Base-by-base conservation (phyloP, 2,888 invertebrate genomes). In the Ashinkailepas kermadecensis region DNA sequence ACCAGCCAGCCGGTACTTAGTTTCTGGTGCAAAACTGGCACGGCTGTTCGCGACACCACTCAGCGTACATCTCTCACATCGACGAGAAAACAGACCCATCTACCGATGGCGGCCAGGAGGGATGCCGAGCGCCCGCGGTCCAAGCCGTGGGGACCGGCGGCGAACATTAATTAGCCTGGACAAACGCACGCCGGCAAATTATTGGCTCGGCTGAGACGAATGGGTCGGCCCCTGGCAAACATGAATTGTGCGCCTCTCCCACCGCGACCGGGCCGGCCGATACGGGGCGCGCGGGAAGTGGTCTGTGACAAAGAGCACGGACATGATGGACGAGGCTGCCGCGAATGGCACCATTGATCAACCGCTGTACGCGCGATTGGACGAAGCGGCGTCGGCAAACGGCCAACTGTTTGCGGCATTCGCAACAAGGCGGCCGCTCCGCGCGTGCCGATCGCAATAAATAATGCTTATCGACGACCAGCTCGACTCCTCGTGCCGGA, bases 271-370 rank as follows among this genome's bases (percentile, higher is more conserved):
- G 21, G 21, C 64, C 4, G n/a, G 9, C 64, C 39, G 12, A 70
- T 12, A 39, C 15, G 23, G 11, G 12, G 39, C 8, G 70, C 15
- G 12, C 39, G 23, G 70, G 62, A 15, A 15, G 18, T 18, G 62
- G 18, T 7, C 62, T 3, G 62, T 18, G 62, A 18, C 62, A 62
- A 18, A 21, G 64, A 18, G 18, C 64, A 21, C 21, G n/a, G 18
- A n/a, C 64, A 8, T 39, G 70, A 70, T 70, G 25, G 39, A 70
- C 13, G 70, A 70, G 15, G 15, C 15, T 6, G 15, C 3, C 15
- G 70, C 7, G 15, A 70, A 23, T 70, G 70, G 70, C 70, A 15
- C 11, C 70, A 70, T 39, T 70, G 70, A 70, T 70, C 70, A 70
- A 39, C 13, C 70, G 70, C 25, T 9, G 70, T 10, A 23, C 23